Evolutionary conservation across 30 jellyfish, hydroid and myxozoan species (phyloP), one percentile per base, ranked within the genome.

Genomic region (Aurelia sp.): DNA sequence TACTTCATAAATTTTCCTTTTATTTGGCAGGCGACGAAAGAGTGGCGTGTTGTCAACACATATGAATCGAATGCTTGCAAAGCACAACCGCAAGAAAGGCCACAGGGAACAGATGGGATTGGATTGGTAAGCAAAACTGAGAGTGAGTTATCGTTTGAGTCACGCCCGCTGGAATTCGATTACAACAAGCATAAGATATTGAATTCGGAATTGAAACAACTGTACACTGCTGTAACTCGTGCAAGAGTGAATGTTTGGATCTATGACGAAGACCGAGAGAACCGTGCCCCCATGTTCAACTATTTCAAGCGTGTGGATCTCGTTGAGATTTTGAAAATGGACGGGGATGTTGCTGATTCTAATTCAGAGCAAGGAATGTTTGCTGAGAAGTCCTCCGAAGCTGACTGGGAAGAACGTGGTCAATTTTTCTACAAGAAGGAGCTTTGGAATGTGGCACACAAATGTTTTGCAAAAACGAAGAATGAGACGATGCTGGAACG

Each of bases 241-340:
- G 98, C 98, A 13, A 59, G 98, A 20, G 98, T 92, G 48, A 92
- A 92, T 69, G 92, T 92, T 63, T 92, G 98, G 98, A 92, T 92
- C 21, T 92, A 59, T 51, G 98, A 92, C 63, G 97, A 92, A 60
- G 97, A 92, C 82, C 35, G 80, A 59, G 70, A 63, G 19, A 86
- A 87, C 66, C 74, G 98, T 47, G 95, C 95, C 1, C 98, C 98
- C 15, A 79, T 92, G 91, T 92, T 92, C 57, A 91, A 81, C 22
- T 79, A 48, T 19, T 88, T 92, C 88, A 74, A 67, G 5, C 68
- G 65, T 24, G 51, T 44, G 31, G 83, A 72, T 22, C 92, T 92
- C 13, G 97, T 78, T 13, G 89, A 87, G 24, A 77, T 76, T 50
- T 63, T 87, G 67, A 82, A 73, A 65, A 82, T 92, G 53, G 96